A percentile compares a stretch with the other conserved stretches of the same genome.
Conservation (phyloP, 2,888 invertebrate genomes). For the Epistrophe grossulariae region DNA sequence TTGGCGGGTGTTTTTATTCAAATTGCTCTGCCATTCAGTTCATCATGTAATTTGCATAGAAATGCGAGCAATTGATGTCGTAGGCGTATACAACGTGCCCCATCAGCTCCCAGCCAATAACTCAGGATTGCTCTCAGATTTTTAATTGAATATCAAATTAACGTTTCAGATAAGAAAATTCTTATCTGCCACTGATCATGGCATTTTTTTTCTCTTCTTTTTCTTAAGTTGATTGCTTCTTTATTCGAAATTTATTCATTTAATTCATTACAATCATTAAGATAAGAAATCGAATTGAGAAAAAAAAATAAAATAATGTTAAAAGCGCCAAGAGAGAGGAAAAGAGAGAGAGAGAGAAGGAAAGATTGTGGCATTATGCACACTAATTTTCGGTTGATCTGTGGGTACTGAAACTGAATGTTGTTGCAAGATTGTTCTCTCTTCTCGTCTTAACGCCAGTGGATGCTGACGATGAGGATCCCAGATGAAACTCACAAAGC, state of each 20-base stretch:
- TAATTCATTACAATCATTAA: slow-evolving; percentile 75
- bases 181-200: slow-evolving; percentile 55
- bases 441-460: neutral
- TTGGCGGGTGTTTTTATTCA: neutral
- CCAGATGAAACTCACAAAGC: neutral
- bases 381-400: slow-evolving; percentile 65
- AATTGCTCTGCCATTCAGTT: neutral
- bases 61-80: slow-evolving; percentile 67
- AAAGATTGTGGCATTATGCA: slow-evolving; percentile 29
- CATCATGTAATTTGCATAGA: slow-evolving; percentile 69
- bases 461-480: slow-evolving; percentile 23
- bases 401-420: slow-evolving; percentile 3
- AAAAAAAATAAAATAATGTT: slow-evolving; percentile 48
- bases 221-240: slow-evolving; percentile 59
- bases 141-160: slow-evolving; percentile 72
- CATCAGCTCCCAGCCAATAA: neutral
- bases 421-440: slow-evolving; percentile 33
- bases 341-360: neutral
- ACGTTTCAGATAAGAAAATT: slow-evolving; percentile 53
- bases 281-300: slow-evolving; percentile 62
- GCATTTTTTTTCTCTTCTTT: slow-evolving; percentile 25
- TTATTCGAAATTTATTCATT: slow-evolving; percentile 72
- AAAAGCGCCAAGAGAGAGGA: slow-evolving; percentile 43
- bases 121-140: slow-evolving; percentile 57
- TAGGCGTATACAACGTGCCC: slow-evolving; percentile 61